A percentile compares a stretch with the other conserved stretches of the same genome.
These are phyloP conservation scores for Oceanites oceanicus DNA, from an alignment of 2,113 vertebrate species.

Conservation along the genomic window DNA sequence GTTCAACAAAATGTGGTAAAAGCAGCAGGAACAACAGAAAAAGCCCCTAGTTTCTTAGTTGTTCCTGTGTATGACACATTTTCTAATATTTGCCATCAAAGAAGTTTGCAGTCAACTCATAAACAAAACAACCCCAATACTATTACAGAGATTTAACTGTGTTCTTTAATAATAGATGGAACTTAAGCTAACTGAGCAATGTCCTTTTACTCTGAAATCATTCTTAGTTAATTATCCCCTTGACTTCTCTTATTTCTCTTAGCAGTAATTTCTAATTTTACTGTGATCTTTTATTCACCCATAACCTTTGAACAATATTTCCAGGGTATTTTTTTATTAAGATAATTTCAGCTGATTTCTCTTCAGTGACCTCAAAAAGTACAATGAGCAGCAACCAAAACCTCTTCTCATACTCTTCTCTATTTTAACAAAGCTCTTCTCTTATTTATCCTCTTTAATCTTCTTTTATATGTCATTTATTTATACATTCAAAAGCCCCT, in stretches of 20 bases:
- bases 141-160: background rate
- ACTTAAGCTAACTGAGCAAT: constrained; percentile 1
- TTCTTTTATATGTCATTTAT: background rate
- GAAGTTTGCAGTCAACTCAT: background rate
- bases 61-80: background rate
- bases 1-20: background rate
- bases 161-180: background rate
- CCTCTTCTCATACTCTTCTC: background rate
- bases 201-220: constrained; percentile 17
- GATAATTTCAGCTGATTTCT: constrained; percentile 17
- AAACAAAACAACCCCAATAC: background rate
- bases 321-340: background rate
- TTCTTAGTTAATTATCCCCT: constrained; percentile 27
- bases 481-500: background rate
- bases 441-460: background rate
- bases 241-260: constrained; percentile 22
- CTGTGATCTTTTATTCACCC: constrained; percentile 35
- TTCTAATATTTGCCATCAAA: background rate
- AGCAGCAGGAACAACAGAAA: background rate
- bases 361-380: constrained; percentile 2
- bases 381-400: background rate
- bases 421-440: background rate
- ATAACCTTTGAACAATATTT: constrained; percentile 17
- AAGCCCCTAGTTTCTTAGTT: background rate
- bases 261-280: constrained; percentile 39